A percentile compares a stretch with the other conserved stretches of the same genome.
Evolutionary conservation across 2,797 vertebrate genomes (phyloP).

Genomic region (Tangara arthus): DNA sequence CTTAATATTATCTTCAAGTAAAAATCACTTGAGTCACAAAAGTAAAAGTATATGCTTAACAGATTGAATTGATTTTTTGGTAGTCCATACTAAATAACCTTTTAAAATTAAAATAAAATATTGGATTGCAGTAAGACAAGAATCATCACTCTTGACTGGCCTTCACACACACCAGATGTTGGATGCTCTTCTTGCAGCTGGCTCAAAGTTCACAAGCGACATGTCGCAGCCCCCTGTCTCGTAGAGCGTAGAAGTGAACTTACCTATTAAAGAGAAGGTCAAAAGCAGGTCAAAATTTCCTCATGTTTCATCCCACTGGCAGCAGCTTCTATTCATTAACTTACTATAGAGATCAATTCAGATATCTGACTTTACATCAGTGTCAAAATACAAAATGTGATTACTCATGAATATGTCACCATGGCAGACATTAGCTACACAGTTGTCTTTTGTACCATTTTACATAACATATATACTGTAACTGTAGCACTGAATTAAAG

Average conservation of each 20-base stretch:
- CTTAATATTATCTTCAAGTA: background rate
- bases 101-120: background rate
- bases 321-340: conserved; percentile 10
- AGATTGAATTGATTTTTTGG: background rate
- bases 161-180: conserved; percentile 93
- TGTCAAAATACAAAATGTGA: background rate
- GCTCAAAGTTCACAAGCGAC: conserved; percentile 98
- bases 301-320: background rate
- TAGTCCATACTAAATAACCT: background rate
- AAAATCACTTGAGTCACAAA: background rate
- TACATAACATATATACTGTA: background rate
- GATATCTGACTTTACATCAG: background rate
- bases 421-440: background rate
- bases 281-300: conserved; percentile 43
- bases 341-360: background rate
- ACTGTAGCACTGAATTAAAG: background rate
- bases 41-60: background rate
- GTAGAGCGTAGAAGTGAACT: conserved; percentile 93
- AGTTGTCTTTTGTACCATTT: background rate
- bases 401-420: background rate
- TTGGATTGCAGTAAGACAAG: conserved; percentile 34
- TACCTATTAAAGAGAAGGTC: conserved; percentile 82
- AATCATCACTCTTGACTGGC: conserved; percentile 45
- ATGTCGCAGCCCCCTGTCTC: conserved; percentile 95
- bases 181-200: conserved; percentile 95